Conservation (phyloP, 2,113 vertebrate genomes). For the Typhlomys cinereus region DNA sequence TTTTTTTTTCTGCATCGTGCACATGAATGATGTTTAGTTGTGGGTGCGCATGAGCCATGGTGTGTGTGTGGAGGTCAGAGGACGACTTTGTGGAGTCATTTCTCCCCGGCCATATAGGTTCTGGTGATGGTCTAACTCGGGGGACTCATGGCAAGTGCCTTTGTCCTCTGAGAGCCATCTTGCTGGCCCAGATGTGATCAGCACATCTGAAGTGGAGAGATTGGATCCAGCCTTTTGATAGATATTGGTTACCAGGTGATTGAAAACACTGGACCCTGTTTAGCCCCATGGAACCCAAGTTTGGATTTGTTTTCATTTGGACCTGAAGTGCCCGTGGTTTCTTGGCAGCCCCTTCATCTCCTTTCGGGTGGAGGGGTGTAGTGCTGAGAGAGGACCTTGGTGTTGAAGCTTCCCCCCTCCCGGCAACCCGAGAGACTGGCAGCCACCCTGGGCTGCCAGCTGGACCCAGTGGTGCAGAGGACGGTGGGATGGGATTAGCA, state of each 20-base stretch:
- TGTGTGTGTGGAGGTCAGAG: too few species aligned
- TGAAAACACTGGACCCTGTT: too few species aligned
- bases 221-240: not conserved
- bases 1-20: too few species aligned
- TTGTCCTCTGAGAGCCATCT: too few species aligned
- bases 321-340: not conserved
- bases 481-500: slow-evolving; percentile 41
- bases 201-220: accelerated
- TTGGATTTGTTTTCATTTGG: not conserved
- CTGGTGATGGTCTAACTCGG: too few species aligned
- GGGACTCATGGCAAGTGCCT: too few species aligned
- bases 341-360: not conserved
- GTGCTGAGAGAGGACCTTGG: not conserved
- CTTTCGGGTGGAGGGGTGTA: not conserved
- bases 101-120: too few species aligned
- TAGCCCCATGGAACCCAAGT: not conserved
- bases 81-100: too few species aligned
- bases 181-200: accelerated
- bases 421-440: not conserved
- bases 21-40: too few species aligned
- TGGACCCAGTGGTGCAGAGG: not conserved
- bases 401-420: too few species aligned
- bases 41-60: too few species aligned
- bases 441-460: not conserved
- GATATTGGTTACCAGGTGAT: not conserved